These are phyloP conservation scores for Gouania willdenowi DNA, from an alignment of 2,797 vertebrate genomes.

Conservation along the genomic window DNA sequence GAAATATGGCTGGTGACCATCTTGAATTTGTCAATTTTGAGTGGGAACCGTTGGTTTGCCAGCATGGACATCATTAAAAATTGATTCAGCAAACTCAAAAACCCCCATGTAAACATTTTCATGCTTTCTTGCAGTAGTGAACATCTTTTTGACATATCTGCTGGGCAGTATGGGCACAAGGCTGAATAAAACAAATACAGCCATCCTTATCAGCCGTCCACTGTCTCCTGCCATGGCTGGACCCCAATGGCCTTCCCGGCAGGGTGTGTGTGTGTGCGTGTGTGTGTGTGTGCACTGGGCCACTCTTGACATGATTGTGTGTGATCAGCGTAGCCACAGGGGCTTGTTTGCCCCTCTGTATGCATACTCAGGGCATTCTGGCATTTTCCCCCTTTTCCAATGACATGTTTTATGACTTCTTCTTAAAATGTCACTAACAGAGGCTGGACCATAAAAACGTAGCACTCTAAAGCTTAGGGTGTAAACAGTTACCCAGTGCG, in stretches of 20 bases:
- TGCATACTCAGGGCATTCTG: constrained; percentile 40
- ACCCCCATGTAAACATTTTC: too few species aligned
- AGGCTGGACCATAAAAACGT: constrained; percentile 38
- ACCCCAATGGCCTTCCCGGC: constrained; percentile 43
- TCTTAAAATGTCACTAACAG: constrained; percentile 68
- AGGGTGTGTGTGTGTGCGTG: constrained; percentile 5
- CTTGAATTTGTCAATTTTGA: too few species aligned
- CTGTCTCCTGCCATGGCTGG: constrained; percentile 37
- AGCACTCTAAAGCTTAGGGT: constrained; percentile 30
- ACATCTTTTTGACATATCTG: too few species aligned
- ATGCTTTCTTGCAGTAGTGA: too few species aligned
- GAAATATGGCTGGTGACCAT: too few species aligned
- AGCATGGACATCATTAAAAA: too few species aligned
- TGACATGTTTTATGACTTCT: constrained; percentile 61
- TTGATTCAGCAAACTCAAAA: too few species aligned
- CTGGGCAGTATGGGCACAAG: constrained; percentile 21
- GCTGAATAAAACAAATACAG: constrained; percentile 46
- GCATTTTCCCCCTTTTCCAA: constrained; percentile 46
- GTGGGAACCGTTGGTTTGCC: too few species aligned
- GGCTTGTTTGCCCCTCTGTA: constrained; percentile 36
- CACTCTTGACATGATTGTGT: constrained; percentile 66
- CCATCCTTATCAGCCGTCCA: constrained; percentile 51
- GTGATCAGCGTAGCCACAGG: constrained; percentile 54
- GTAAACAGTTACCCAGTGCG: constrained; percentile 43
- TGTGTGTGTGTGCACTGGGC: constrained; percentile 5